Evolutionary conservation across 1,140 invertebrate genomes (phyloP), one percentile per base, ranked within the genome.

Genomic region (Drosophila auraria): DNA sequence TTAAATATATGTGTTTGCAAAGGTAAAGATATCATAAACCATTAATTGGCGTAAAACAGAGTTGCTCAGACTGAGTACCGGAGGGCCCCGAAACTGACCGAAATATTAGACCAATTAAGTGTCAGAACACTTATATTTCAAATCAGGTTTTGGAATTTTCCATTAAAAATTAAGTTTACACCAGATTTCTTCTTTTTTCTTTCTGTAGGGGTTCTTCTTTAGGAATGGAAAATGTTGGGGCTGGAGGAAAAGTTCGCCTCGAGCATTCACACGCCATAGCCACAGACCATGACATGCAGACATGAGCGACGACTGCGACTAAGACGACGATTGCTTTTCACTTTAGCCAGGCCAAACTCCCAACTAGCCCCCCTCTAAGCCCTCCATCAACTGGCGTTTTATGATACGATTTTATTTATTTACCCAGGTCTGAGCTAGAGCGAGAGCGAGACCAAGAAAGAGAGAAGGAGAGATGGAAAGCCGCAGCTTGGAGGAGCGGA

Each of bases 401-500:
- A 86, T 87, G 82, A 86, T 86, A 75, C 83, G 83, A 87, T 87
- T 86, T 86, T 86, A 87, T 87, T 87, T 87, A 87, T 87, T 87
- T 87, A 80, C 78, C 68, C 82, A 60, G 76, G 78, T 60, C 69
- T 54, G 62, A 71, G 33, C 30, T 20, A 42, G 36, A 20, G 9
- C 30, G 59, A n/a, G 8, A 15, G 58, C 23, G 30, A 38, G 42
- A 30, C 4, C 25, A 15, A 38, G 42, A 12, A 4, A 7, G 12
- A 45, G 36, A 17, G 17, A 12, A 7, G 20, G 14, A 4, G 38
- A 42, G 38, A 49, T 40, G 14, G 70, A 51, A 44, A 75, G 64
- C 80, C 61, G 42, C 56, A 57, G 53, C 58, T 47, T 63, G 63
- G 82, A 57, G 78, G 42, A 68, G 53, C 78, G 78, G 42, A 68